Conservation (phyloP, 2,888 invertebrate species). For the Nematopogon swammerdamellus region DNA sequence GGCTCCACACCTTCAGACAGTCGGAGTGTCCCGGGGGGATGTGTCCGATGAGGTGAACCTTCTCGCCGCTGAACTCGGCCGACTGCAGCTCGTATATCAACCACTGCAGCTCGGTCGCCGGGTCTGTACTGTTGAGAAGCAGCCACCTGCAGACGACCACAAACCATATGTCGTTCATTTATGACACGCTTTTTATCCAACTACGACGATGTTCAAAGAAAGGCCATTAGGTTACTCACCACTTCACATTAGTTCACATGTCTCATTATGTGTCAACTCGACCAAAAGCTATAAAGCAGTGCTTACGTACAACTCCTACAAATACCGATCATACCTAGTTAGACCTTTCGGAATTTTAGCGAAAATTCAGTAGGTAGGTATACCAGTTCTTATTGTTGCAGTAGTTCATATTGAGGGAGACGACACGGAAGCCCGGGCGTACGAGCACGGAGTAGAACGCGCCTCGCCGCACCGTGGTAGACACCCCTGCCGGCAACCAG, state of each 20-base stretch:
- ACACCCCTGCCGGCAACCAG: slow-evolving; percentile 87
- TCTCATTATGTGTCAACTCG: no score
- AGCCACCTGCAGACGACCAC: slow-evolving; percentile 66
- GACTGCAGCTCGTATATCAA: slow-evolving; percentile 90
- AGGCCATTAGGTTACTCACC: no score
- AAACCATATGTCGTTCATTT: no score
- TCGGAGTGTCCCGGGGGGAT: slow-evolving; percentile 94
- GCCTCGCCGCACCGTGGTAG: slow-evolving; percentile 80
- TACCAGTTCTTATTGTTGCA: slow-evolving; percentile 95
- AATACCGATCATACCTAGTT: no score
- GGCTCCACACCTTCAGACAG: slow-evolving; percentile 93
- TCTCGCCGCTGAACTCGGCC: slow-evolving; percentile 90
- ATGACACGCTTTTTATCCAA: no score
- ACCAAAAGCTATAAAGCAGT: no score
- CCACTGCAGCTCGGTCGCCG: slow-evolving; percentile 94
- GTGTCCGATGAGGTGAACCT: slow-evolving; percentile 96
- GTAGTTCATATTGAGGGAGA: slow-evolving; percentile 96
- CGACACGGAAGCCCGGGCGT: slow-evolving; percentile 83
- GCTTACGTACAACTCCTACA: no score
- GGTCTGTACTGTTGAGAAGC: slow-evolving; percentile 91
- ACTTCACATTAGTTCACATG: no score
- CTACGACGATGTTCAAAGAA: no score
- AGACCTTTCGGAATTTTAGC: no score
- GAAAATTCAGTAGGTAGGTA: no score
- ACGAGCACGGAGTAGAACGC: slow-evolving; percentile 91